Base-by-base conservation (phyloP, 2,888 invertebrate genomes). In the Silvanus unidentatus region DNA sequence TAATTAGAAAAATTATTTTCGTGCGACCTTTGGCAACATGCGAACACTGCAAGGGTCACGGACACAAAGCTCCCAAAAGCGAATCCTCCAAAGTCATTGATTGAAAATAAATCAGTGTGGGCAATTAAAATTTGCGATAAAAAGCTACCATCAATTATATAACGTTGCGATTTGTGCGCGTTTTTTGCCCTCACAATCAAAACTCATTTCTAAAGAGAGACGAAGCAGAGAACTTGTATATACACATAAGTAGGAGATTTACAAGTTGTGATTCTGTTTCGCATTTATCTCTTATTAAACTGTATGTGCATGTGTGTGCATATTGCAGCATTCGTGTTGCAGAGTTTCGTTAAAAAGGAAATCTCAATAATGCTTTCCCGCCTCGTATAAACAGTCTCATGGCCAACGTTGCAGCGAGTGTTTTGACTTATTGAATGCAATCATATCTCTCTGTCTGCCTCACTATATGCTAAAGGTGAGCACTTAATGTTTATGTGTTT, bases 301-400 rank as follows among this genome's bases (percentile, higher is more conserved):
- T 32, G n/a, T 32, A 12, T 32, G n/a, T n/a, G 13, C 32, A 32
- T n/a, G 32, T 32, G 37, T 37, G n/a, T n/a, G n/a, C n/a, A n/a
- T n/a, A 37, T 37, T 15, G 13, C 37, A 37, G 15, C 37, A 37
- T 43, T 32, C 42, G 43, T 42, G 38, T 29, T 40, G 46, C 46
- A 43, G 44, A 49, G 40, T 45, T 40, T 30, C 37, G 45, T 43
- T 45, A 44, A 44, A 47, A 42, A 47, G 49, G 49, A 49, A 49
- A 49, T 49, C 49, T 45, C 49, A 49, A 49, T 49, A 45, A 45
- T 42, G 42, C 42, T 49, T 45, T 49, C 44, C 49, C 42, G 37
- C 37, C 46, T 55, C 44, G 41, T 50, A 54, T 56, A 61, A 58
- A 62, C 61, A 59, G 60, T 64, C 63, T 63, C 65, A 64, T 62